Evolutionary conservation across 2,888 invertebrate species (phyloP), one percentile per base, ranked within the genome.

Genomic region (Subacronicta megacephala): DNA sequence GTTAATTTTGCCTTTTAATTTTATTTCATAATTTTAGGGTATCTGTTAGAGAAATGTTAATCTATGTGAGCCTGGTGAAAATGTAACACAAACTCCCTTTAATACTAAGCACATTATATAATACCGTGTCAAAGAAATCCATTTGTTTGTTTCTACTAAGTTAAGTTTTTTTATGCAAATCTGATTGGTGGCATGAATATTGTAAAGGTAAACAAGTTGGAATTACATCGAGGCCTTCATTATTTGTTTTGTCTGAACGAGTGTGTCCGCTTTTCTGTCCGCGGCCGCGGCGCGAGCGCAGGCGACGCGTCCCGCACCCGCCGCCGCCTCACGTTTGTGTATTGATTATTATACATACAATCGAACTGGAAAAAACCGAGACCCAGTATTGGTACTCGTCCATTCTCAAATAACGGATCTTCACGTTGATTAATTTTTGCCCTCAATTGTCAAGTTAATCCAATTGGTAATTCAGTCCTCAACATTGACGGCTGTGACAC

Each of bases 331-430:
- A 59, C 43, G 44, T n/a, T 23, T 13, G 20, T 17, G 18, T 53
- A 44, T 57, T 62, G 40, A 37, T 18, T 51, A 64, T 38, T 36
- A 46, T 38, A 37, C 41, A 20, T 69, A 72, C 62, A 78, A 74
- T 72, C 70, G 63, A 72, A 72, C 75, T 83, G 85, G 87, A 87
- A 87, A 87, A 86, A 84, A 82, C 82, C 84, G 70, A 83, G 80
- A 80, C 74, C 76, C 65, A 75, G 69, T 81, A 81, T 67, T 67
- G 66, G 69, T 72, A 72, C 70, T 70, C 57, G 73, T 75, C 68
- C 77, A 77, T 76, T 78, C 80, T 77, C 71, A 77, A 75, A 77
- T 88, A 89, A 86, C 85, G 87, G 87, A 81, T 80, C 77, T 84
- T 75, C 75, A 63, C 65, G 54, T 75, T 83, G 81, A 83, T 83